Base-by-base conservation (phyloP, 2,888 invertebrate species). In the Toxonevra muliebris region DNA sequence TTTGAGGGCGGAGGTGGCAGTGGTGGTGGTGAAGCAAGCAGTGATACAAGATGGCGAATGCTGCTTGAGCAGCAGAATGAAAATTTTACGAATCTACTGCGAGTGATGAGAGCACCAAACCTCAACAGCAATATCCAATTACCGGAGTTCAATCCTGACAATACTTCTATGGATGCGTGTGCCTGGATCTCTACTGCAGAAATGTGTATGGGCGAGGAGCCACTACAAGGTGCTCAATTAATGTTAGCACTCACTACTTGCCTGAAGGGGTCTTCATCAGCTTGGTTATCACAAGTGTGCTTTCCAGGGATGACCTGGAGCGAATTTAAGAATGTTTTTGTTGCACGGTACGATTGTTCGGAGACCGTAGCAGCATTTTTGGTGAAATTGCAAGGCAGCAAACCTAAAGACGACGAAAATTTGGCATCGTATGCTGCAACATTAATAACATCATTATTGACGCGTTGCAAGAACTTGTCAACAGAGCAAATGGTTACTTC, bases 291-390 rank as follows among this genome's bases (percentile, higher is more conserved):
- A 1, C 68, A 65, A 52, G 43, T 68, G n/a, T 45, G 53, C 8
- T 60, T 45, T 48, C 59, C 60, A 13, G 60, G 59, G 40, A 68
- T 68, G 65, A 45, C 12, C 7, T 68, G 65, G 68, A n/a, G 19
- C 7, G 59, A 59, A 9, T 68, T 65, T 19, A 2, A 7, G 7
- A 7, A 30, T 4, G 30, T 7, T 4, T 30, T 30, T 7, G 30
- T 30, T 2, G 30, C 30, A 30, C 30, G 30, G 2, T 30, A 4
- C 7, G 30, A 30, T 7, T 4, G 3, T 4, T 2, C 30, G 30
- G 30, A 30, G 7, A 30, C 30, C 3, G 7, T 7, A 7, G 30
- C 30, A 4, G 30, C 30, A 30, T 2, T 7, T 4, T 4, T 30
- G 30, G 7, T 30, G 11, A 48, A 40, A 9, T 12, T 66, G 13